phyloP scores from a whole-genome alignment of 2,888 invertebrate species.

The Muscina levida region DNA sequence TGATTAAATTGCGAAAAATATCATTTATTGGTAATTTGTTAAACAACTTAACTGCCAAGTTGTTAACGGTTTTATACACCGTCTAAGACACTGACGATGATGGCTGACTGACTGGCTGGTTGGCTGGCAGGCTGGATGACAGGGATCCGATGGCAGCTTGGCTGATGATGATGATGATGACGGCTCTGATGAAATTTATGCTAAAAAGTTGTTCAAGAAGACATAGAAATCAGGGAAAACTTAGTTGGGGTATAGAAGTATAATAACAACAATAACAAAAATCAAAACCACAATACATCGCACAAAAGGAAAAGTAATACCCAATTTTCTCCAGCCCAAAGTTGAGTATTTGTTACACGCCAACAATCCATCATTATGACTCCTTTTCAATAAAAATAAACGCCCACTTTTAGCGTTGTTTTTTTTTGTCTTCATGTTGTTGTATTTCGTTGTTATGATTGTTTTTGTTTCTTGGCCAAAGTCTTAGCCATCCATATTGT shows the following conservation, averaged over 20 bases:
- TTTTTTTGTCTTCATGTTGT: conserved; percentile 1
- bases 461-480: conserved; percentile 14
- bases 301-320: conserved; percentile 58
- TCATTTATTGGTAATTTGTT: conserved; percentile 77
- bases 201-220: conserved; percentile 53
- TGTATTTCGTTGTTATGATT: conserved; percentile 26
- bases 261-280: not conserved
- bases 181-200: conserved; percentile 62
- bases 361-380: conserved; percentile 66
- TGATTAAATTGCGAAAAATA: conserved; percentile 77
- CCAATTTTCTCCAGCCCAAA: conserved; percentile 47
- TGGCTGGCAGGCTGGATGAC: conserved; percentile 18
- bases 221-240: conserved; percentile 8
- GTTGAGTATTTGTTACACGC: conserved; percentile 47
- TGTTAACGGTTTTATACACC: conserved; percentile 58
- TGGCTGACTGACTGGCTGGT: not conserved
- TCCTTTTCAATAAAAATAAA: conserved; percentile 63
- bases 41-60: conserved; percentile 67
- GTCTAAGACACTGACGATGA: not conserved
- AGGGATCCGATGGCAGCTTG: conserved; percentile 10
- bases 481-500: too few relatives aligned
- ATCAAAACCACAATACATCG: conserved; percentile 30
- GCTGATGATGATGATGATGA: conserved; percentile 27
- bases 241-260: not conserved
- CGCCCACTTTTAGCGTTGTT: conserved; percentile 58